Evolutionary conservation across 2,113 vertebrate genomes (phyloP).

Genomic region (Paradisaea rubra): DNA sequence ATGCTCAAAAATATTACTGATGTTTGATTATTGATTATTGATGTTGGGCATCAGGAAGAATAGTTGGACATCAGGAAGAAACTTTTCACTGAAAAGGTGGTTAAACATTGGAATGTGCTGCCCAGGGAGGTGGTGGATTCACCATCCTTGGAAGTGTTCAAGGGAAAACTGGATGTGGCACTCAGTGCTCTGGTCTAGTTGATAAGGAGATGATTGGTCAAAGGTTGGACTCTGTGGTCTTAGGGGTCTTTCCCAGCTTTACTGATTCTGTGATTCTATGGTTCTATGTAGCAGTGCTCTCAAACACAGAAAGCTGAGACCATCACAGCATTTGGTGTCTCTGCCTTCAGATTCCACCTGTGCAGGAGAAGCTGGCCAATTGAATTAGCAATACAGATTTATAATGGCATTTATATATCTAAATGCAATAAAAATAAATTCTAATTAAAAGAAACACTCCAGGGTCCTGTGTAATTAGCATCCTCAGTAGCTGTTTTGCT

Average conservation of each 20-base stretch:
- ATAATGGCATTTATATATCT: neutral
- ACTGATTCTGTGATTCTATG: neutral
- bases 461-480: neutral
- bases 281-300: neutral
- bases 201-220: neutral
- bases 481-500: neutral
- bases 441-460: conserved; percentile 20
- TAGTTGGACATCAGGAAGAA: neutral
- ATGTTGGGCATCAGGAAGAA: neutral
- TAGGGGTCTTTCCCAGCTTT: neutral
- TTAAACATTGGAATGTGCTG: neutral
- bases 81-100: neutral
- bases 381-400: neutral
- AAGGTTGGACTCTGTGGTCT: neutral
- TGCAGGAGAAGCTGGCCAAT: neutral
- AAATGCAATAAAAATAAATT: conserved; percentile 27
- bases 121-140: neutral
- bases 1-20: neutral
- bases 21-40: neutral
- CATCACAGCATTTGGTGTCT: neutral
- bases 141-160: neutral
- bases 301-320: neutral
- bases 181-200: neutral
- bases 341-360: neutral
- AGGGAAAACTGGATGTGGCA: neutral